A percentile compares a stretch with the other conserved stretches of the same genome.
phyloP scores from a whole-genome alignment of 2,888 invertebrate genomes.

The Aricia artaxerxes region DNA sequence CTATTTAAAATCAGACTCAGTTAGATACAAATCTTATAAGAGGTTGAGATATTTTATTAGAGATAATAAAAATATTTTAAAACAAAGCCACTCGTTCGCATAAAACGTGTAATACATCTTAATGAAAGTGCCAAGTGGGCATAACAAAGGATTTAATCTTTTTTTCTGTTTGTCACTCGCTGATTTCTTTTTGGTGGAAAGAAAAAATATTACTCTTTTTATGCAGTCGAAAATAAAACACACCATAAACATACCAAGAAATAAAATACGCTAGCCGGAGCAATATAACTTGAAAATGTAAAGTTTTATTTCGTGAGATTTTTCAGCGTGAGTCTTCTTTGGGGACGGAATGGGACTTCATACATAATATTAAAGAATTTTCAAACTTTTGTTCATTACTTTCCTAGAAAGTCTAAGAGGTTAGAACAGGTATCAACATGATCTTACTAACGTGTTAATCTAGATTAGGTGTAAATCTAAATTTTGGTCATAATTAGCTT shows the following conservation, averaged over 20 bases:
- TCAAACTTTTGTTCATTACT: constrained; percentile 17
- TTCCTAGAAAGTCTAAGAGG: background rate
- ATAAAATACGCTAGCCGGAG: background rate
- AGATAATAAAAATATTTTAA: background rate
- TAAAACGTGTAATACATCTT: background rate
- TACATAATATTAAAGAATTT: constrained; percentile 21
- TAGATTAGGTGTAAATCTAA: background rate
- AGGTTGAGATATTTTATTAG: background rate
- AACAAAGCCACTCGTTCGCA: background rate
- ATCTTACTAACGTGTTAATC: background rate
- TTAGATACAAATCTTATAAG: no score
- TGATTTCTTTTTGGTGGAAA: background rate
- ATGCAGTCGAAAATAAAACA: background rate
- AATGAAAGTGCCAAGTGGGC: no score
- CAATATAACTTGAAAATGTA: constrained; percentile 12
- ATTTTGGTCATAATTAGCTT: background rate
- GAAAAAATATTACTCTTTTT: background rate
- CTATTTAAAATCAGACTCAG: no score
- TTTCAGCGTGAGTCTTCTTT: constrained; percentile 9
- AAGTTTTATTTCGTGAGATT: constrained; percentile 12
- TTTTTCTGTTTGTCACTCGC: background rate
- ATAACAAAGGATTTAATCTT: background rate
- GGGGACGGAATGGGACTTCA: constrained; percentile 14
- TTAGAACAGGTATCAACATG: background rate
- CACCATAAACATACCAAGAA: background rate